A percentile compares a stretch with the other conserved stretches of the same genome.
These are phyloP conservation scores for Megaceryle maxima DNA, from an alignment of 2,113 vertebrate species.

Conservation along the genomic window DNA sequence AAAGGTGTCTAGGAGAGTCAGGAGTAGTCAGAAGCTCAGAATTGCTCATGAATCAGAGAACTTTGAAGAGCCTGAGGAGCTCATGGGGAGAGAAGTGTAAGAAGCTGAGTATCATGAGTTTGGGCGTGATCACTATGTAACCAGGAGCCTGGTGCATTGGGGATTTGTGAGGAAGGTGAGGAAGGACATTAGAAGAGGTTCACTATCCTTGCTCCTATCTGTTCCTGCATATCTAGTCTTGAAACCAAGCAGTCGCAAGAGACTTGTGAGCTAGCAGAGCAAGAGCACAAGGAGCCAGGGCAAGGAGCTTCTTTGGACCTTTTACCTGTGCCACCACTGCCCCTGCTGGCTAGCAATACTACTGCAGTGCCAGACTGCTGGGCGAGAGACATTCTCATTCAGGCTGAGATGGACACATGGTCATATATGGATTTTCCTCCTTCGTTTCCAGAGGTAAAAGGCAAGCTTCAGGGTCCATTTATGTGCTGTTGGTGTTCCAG, in stretches of 20 bases:
- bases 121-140: background rate
- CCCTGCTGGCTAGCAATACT: background rate
- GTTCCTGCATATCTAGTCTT: background rate
- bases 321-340: slow-evolving; percentile 1
- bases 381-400: background rate
- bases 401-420: background rate
- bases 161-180: background rate
- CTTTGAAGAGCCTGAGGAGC: background rate
- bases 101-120: background rate
- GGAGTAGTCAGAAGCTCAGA: background rate
- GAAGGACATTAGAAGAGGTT: background rate
- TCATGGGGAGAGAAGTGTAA: background rate
- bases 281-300: accelerated
- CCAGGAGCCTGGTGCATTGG: background rate
- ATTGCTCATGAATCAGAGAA: background rate
- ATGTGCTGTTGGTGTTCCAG: background rate
- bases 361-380: background rate
- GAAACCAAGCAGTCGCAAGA: background rate
- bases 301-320: background rate
- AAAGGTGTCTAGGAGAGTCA: background rate
- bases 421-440: background rate
- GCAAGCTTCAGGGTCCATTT: background rate
- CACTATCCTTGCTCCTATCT: background rate
- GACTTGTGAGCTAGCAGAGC: background rate
- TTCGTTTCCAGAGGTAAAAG: background rate